Evolutionary conservation across 2,888 invertebrate genomes (phyloP).

Genomic region (Furcula furcula): DNA sequence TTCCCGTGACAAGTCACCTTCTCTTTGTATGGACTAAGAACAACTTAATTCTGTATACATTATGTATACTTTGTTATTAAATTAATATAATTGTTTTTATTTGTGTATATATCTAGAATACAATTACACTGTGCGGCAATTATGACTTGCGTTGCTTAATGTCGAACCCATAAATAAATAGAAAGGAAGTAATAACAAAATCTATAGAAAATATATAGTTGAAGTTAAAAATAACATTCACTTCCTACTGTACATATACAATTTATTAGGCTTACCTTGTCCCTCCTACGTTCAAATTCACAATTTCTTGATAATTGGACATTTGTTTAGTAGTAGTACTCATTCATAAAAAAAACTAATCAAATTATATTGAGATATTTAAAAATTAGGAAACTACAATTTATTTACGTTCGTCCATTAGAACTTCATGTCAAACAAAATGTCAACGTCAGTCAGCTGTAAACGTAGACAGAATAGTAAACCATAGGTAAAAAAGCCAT

Average conservation of each 20-base stretch:
- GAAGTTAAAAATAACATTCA: constrained; percentile 7
- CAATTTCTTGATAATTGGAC: constrained; percentile 84
- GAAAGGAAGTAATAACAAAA: constrained; percentile 1
- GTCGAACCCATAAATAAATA: too few species aligned
- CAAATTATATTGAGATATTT: constrained; percentile 1
- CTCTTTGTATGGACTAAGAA: too few species aligned
- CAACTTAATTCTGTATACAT: too few species aligned
- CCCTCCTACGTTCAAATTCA: constrained; percentile 97
- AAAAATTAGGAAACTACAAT: constrained; percentile 9
- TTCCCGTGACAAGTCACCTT: too few species aligned
- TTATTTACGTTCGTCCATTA: constrained; percentile 26
- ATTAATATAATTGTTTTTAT: too few species aligned
- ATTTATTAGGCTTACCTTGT: constrained; percentile 85
- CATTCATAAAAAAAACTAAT: constrained; percentile 14
- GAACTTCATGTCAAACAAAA: constrained; percentile 11
- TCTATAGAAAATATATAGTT: too few species aligned
- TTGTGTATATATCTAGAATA: too few species aligned
- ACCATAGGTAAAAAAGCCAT: constrained; percentile 9
- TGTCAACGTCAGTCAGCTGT: constrained; percentile 41
- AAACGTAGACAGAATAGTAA: constrained; percentile 29
- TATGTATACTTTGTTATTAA: too few species aligned
- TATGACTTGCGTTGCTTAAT: too few species aligned
- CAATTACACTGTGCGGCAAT: too few species aligned
- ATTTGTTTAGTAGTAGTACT: constrained; percentile 36
- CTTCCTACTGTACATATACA: constrained; percentile 14